Evolutionary conservation across 53 echinoderm and acorn worm species (phyloP).

Genomic region (Luidia sarsii): DNA sequence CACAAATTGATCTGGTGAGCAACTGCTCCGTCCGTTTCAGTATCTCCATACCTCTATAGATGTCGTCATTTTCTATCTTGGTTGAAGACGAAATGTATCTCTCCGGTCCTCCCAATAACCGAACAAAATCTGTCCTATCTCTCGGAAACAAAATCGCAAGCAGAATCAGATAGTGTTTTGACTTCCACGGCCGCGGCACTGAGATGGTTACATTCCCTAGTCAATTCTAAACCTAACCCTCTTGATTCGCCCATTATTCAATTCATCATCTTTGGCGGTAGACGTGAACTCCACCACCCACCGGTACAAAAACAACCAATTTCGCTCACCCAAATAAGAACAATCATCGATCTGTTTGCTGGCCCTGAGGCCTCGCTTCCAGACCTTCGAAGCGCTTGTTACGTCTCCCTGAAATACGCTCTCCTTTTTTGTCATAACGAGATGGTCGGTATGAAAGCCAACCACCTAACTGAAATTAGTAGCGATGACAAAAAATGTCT

Average conservation of each 20-base stretch:
- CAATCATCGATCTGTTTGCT: not conserved
- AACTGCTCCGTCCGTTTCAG: too few species aligned
- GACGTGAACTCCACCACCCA: not conserved
- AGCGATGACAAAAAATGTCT: not conserved
- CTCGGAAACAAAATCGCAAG: not conserved
- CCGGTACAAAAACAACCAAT: not conserved
- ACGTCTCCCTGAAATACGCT: not conserved
- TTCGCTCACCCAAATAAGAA: not conserved
- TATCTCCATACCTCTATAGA: slow-evolving; percentile 1
- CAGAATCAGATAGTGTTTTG: not conserved
- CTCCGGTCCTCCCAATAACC: not conserved
- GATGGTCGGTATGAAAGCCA: not conserved
- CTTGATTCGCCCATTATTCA: not conserved
- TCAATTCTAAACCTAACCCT: not conserved
- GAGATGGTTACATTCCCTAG: slow-evolving; percentile 5
- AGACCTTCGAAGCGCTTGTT: not conserved
- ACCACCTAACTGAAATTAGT: not conserved
- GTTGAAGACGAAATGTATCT: not conserved
- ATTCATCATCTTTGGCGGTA: not conserved
- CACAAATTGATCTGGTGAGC: too few species aligned
- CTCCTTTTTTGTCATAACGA: not conserved
- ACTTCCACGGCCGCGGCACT: not conserved
- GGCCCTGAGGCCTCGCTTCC: not conserved
- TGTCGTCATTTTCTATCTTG: not conserved
- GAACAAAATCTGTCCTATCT: not conserved